Percentiles rank a stretch among this genome's conserved stretches.
Evolutionary conservation across 1,140 invertebrate genomes (phyloP).

Genomic region (Helicoverpa armigera): DNA sequence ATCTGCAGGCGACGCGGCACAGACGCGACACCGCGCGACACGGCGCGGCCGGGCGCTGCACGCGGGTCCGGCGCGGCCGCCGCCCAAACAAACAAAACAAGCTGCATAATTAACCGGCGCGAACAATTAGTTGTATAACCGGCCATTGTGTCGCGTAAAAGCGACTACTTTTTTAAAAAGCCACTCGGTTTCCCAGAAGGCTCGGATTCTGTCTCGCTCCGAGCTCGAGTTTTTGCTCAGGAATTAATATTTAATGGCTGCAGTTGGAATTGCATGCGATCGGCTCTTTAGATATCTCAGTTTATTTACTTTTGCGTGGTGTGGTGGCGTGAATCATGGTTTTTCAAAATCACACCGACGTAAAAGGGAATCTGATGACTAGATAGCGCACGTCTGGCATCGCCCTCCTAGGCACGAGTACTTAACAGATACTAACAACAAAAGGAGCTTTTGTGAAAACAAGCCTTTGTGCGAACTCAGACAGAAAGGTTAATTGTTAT

Average conservation of each 20-base stretch:
- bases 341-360: slow-evolving; percentile 40
- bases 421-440: slow-evolving; percentile 37
- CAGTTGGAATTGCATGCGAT: slow-evolving; percentile 67
- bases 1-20: slow-evolving; percentile 19
- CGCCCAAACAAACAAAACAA: slow-evolving; percentile 73
- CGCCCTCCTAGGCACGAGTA: slow-evolving; percentile 21
- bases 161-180: slow-evolving; percentile 69
- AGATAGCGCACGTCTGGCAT: slow-evolving; percentile 42
- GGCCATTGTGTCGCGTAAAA: slow-evolving; percentile 73
- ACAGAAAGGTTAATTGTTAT: slow-evolving; percentile 48
- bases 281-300: slow-evolving; percentile 52
- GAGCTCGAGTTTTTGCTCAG: slow-evolving; percentile 67
- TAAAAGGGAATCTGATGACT: slow-evolving; percentile 43
- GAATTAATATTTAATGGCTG: slow-evolving; percentile 74
- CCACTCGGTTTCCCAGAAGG: slow-evolving; percentile 78
- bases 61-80: slow-evolving; percentile 40
- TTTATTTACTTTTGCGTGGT: slow-evolving; percentile 58
- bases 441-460: slow-evolving; percentile 39
- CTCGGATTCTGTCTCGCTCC: slow-evolving; percentile 64
- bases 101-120: slow-evolving; percentile 80
- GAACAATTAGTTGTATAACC: slow-evolving; percentile 85
- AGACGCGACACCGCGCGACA: not conserved
- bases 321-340: slow-evolving; percentile 50
- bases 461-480: slow-evolving; percentile 30
- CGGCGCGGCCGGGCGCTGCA: slow-evolving; percentile 17